Conservation (phyloP, 2,113 vertebrate genomes). For the Cyanistes caeruleus region DNA sequence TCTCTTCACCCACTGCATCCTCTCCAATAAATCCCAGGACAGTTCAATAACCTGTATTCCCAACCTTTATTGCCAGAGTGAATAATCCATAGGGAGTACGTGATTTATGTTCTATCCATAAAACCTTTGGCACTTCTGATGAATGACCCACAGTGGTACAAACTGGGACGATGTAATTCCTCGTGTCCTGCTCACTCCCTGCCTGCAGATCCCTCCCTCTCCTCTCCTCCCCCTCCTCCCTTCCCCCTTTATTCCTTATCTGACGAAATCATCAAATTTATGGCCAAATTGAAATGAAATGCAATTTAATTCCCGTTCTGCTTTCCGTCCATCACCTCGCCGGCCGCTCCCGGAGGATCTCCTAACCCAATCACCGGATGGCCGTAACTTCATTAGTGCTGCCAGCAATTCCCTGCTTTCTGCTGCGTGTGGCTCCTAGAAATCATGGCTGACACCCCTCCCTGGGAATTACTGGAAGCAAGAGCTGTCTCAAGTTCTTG, state of each 20-base stretch:
- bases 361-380: slow-evolving; percentile 72
- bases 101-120: neutral
- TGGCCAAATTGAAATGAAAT: slow-evolving; percentile 79
- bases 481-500: slow-evolving; percentile 33
- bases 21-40: slow-evolving; percentile 1
- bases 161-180: neutral
- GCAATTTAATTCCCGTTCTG: slow-evolving; percentile 74
- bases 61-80: neutral
- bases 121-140: slow-evolving; percentile 26
- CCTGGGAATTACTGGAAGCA: slow-evolving; percentile 68
- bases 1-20: neutral
- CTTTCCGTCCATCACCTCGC: slow-evolving; percentile 72
- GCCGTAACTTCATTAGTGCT: slow-evolving; percentile 74
- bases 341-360: slow-evolving; percentile 64
- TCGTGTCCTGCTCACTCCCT: neutral
- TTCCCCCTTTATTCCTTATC: slow-evolving; percentile 58
- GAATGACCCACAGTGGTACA: neutral
- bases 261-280: slow-evolving; percentile 73
- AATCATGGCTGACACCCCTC: slow-evolving; percentile 63
- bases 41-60: neutral
- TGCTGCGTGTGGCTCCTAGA: slow-evolving; percentile 56
- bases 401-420: slow-evolving; percentile 59
- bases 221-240: neutral
- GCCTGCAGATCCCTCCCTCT: neutral
- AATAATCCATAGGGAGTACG: neutral